A percentile compares a stretch with the other conserved stretches of the same genome.
Conservation (phyloP, 2,113 vertebrate species). For the Microtus montanus region DNA sequence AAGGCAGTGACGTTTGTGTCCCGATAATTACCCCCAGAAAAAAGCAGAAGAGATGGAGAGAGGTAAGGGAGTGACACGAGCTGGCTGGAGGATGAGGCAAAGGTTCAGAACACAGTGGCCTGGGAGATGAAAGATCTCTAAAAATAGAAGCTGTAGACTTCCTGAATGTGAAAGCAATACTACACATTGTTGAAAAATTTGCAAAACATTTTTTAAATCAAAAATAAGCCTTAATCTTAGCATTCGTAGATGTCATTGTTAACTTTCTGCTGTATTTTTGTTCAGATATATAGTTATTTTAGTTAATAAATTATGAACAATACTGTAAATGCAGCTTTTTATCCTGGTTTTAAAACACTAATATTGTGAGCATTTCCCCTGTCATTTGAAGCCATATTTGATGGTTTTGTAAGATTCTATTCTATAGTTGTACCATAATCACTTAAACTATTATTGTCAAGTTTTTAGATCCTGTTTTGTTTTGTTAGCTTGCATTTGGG, state of each 20-base stretch:
- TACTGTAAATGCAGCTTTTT: slow-evolving; percentile 49
- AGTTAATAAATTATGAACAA: slow-evolving; percentile 56
- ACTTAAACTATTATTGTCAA: slow-evolving; percentile 50
- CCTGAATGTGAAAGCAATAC: slow-evolving; percentile 26
- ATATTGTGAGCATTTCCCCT: slow-evolving; percentile 43
- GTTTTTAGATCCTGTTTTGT: slow-evolving; percentile 19
- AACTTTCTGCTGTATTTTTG: slow-evolving; percentile 58
- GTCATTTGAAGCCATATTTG: slow-evolving; percentile 59
- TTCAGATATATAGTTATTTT: slow-evolving; percentile 54
- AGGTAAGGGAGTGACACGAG: background rate
- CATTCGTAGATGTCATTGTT: slow-evolving; percentile 43
- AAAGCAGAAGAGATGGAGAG: background rate
- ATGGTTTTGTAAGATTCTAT: slow-evolving; percentile 46
- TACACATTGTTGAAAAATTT: slow-evolving; percentile 38
- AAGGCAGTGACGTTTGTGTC: slow-evolving; percentile 32
- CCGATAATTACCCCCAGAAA: background rate
- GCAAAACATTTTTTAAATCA: slow-evolving; percentile 53
- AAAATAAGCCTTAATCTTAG: slow-evolving; percentile 45
- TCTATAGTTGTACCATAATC: slow-evolving; percentile 21
- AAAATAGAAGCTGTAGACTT: slow-evolving; percentile 40
- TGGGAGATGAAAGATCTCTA: background rate
- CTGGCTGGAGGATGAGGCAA: slow-evolving; percentile 12
- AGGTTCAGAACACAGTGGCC: slow-evolving; percentile 7
- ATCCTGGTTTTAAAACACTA: slow-evolving; percentile 6
- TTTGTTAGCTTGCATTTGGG: background rate